Base-by-base conservation (phyloP, 37 sponge, comb jelly and placozoan species). In the Ianthella basta region DNA sequence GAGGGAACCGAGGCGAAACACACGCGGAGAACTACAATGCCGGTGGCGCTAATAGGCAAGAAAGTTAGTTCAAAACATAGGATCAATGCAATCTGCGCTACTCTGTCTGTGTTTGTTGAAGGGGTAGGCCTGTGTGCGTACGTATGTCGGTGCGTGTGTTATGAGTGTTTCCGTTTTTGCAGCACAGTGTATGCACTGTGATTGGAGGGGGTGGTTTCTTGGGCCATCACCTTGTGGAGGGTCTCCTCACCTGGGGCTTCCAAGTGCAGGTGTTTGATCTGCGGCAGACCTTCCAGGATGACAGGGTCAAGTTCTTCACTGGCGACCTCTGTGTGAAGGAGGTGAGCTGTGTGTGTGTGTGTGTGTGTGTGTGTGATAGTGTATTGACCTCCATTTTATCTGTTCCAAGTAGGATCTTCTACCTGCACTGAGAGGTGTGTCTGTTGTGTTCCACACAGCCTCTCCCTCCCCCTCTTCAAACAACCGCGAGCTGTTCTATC, bases 161-260 rank as follows among this genome's bases (percentile, higher is more conserved):
- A 8, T 44, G 3, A 10, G 3, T 3, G 6, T 53, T 27, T 6
- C 34, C 59, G 35, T 37, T 39, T 0, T 54, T 59, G 21, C 55
- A 87, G 91, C 18, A 65, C 44, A 79, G 80, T 82, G 30, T 70
- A 30, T 94, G 95, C 35, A 70, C 90, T 27, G 97, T 96, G 56
- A 59, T 96, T 27, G 97, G 97, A 57, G 97, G 97, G 38, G 88
- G 94, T 86, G 97, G 97, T 10, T 96, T 96, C 75, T 86, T 96
- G 33, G 97, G 97, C 15, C 89, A 90, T 0, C 92, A 96, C 70
- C 80, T 96, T 39, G 92, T 89, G 55, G 94, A 93, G 77, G 55
- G 60, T 12, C 89, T 96, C 36, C 61, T 96, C 40, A 79, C 64
- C 18, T 80, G 82, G 44, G 97, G 92, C 27, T 96, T 94, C 86